Evolutionary conservation across 2,113 vertebrate species (phyloP), one percentile per base, ranked within the genome.

Genomic region (Leptobrachium ailaonicum): DNA sequence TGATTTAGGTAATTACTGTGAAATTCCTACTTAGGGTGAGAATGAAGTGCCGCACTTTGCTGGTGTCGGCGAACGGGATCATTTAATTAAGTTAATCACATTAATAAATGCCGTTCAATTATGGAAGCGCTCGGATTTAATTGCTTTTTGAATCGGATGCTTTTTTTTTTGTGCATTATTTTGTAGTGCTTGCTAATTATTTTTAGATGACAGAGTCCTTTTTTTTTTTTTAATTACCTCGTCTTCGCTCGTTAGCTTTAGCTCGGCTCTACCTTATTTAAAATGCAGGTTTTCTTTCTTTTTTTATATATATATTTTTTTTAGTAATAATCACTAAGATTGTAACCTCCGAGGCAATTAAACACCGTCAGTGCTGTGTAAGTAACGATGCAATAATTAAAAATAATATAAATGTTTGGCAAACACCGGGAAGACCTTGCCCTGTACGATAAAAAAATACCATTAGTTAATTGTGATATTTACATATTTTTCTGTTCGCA

Each of bases 101-200:
- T 71, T 62, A 78, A 71, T 78, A 71, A 71, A 5, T 60, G 3
- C 7, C 47, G 53, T 41, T 77, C 67, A 70, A 32, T 70, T 56
- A 77, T 20, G 43, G 41, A 8, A 53, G 43, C 62, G 41, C 74
- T 76, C 41, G 2, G 43, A 12, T 12, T 32, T 76, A 76, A 76
- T 76, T 76, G 75, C 75, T 67, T 76, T 76, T 76, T 32, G 47
- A 12, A 53, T 41, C 68, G n/a, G 13, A 58, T 41, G 41, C 63
- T 40, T 60, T 44, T 58, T 66, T 68, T 50, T n/a, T 43, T 43
- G 9, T 47, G 13, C 43, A 14, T 32, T 66, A n/a, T 40, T 66
- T 72, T 54, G 7, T 32, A 43, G 53, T 8, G 40, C 41, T 13
- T 9, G 1, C 53, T 77, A 62, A 77, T 77, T 77, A 70, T 78